These are phyloP conservation scores for Botrylloides violaceus DNA, from an alignment of 23 tunicate species.

Conservation along the genomic window DNA sequence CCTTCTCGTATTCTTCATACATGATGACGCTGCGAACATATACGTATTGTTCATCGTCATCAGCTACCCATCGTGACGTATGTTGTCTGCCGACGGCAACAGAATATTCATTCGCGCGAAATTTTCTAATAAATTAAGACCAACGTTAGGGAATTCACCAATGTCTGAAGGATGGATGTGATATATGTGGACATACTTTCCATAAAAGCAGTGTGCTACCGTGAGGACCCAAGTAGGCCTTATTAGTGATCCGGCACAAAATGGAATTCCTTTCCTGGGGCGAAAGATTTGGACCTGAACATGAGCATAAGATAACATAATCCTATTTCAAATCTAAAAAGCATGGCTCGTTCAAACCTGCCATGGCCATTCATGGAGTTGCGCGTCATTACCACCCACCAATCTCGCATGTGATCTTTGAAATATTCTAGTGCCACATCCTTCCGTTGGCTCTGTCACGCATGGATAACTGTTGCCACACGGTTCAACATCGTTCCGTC, in stretches of 20 bases:
- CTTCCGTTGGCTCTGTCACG: background rate
- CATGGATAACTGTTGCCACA: slow-evolving; percentile 18
- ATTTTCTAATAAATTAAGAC: background rate
- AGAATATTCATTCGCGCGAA: background rate
- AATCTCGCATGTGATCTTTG: background rate
- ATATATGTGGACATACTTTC: too few species aligned
- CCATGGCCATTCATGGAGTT: slow-evolving; percentile 28
- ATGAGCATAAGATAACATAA: background rate
- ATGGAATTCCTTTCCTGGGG: slow-evolving; percentile 1
- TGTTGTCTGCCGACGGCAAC: slow-evolving; percentile 12
- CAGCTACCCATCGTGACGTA: background rate
- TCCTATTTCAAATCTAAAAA: too few species aligned
- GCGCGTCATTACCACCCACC: slow-evolving; percentile 13
- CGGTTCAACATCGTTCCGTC: background rate
- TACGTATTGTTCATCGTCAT: background rate
- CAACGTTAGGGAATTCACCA: too few species aligned
- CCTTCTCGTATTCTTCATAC: slow-evolving; percentile 2
- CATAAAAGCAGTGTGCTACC: slow-evolving; percentile 24
- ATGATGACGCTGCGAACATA: background rate
- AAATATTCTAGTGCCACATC: slow-evolving; percentile 10
- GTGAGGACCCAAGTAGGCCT: slow-evolving; percentile 12
- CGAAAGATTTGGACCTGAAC: slow-evolving; percentile 20
- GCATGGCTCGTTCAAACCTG: slow-evolving; percentile 4
- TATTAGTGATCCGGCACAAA: slow-evolving; percentile 25
- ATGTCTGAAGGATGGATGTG: too few species aligned